Evolutionary conservation across 2,888 invertebrate genomes (phyloP).

Genomic region (Drosophila suboccidentalis): DNA sequence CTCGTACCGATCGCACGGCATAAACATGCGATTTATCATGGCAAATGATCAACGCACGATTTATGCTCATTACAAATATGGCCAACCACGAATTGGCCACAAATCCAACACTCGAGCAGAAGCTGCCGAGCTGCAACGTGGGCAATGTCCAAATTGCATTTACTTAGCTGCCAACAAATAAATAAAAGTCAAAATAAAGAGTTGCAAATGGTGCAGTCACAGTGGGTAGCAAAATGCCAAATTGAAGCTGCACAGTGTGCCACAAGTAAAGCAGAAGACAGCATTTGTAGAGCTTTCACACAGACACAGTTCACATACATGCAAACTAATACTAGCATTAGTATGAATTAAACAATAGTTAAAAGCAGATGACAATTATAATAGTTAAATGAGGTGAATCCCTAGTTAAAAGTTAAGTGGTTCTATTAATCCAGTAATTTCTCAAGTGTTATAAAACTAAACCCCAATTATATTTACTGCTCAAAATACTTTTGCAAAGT

Average conservation of each 20-base stretch:
- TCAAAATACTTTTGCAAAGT: neutral
- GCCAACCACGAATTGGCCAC: conserved; percentile 73
- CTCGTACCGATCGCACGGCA: conserved; percentile 38
- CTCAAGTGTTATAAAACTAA: neutral
- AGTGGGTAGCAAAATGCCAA: conserved; percentile 51
- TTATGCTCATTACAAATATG: conserved; percentile 81
- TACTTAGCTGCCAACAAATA: conserved; percentile 80
- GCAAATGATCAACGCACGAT: conserved; percentile 82
- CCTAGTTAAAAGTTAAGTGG: neutral
- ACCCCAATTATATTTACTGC: neutral
- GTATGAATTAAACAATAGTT: neutral
- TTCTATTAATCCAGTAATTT: neutral
- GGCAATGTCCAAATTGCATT: conserved; percentile 77
- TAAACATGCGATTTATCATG: conserved; percentile 80
- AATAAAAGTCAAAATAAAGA: conserved; percentile 81
- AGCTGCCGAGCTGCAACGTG: conserved; percentile 47
- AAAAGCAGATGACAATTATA: neutral
- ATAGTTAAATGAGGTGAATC: neutral
- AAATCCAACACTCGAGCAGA: conserved; percentile 37
- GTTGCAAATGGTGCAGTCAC: conserved; percentile 79
- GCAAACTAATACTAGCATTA: neutral
- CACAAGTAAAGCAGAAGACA: conserved; percentile 4
- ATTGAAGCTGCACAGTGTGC: conserved; percentile 20
- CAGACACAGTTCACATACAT: conserved; percentile 6
- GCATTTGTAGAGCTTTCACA: conserved; percentile 26